Evolutionary conservation across 2,113 vertebrate genomes (phyloP).

Genomic region (Sigmodon hispidus): DNA sequence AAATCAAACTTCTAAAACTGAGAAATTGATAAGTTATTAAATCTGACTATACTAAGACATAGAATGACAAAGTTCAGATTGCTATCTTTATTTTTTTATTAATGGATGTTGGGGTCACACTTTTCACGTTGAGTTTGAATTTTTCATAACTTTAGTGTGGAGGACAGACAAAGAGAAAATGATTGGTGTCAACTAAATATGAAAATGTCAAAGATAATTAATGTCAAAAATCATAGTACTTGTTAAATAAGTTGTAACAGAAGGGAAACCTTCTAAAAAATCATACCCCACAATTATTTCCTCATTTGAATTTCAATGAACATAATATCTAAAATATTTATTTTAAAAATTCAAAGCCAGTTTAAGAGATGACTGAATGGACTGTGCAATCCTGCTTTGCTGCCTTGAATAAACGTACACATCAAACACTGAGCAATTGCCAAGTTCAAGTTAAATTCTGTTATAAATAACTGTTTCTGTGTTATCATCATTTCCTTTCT

Average conservation of each 20-base stretch:
- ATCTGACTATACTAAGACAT: background rate
- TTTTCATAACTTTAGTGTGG: background rate
- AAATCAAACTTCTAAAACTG: background rate
- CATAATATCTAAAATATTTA: background rate
- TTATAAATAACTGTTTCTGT: constrained; percentile 85
- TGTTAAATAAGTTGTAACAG: background rate
- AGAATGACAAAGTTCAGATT: background rate
- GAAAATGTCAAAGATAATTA: constrained; percentile 11
- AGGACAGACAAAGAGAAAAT: background rate
- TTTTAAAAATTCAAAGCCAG: constrained; percentile 10
- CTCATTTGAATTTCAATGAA: background rate
- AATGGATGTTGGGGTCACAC: background rate
- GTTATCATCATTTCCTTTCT: constrained; percentile 80
- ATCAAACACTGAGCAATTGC: constrained; percentile 79
- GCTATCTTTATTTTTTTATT: background rate
- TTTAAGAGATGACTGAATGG: background rate
- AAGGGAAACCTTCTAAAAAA: background rate
- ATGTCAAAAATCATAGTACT: background rate
- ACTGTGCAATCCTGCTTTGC: background rate
- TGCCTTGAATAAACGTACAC: constrained; percentile 63
- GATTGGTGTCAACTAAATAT: background rate
- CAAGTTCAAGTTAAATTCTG: constrained; percentile 83
- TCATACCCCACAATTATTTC: background rate
- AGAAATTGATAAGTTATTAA: background rate
- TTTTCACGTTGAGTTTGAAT: constrained; percentile 2